phyloP scores from a whole-genome alignment of 2,888 invertebrate species.

The Cheilosia variabilis region DNA sequence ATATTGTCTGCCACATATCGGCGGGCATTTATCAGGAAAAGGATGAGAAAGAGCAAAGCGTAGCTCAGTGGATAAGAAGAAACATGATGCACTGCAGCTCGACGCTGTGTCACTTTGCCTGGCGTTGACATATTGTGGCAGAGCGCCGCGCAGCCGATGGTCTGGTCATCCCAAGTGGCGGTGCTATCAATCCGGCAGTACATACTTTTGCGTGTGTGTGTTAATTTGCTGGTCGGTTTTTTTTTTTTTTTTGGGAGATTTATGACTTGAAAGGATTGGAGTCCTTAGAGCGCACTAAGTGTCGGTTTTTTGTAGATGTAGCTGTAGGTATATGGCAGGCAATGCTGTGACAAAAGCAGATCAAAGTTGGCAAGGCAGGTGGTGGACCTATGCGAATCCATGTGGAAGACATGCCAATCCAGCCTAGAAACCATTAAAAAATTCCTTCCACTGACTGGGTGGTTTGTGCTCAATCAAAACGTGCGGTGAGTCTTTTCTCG shows the following conservation, averaged over 20 bases:
- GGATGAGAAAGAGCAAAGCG: conserved; percentile 5
- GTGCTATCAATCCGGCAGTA: not conserved
- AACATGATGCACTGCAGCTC: conserved; percentile 32
- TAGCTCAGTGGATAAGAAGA: conserved; percentile 36
- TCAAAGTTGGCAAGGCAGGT: too few species aligned
- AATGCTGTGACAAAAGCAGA: too few species aligned
- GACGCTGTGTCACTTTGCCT: conserved; percentile 20
- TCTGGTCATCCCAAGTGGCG: conserved; percentile 32
- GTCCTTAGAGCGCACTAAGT: too few species aligned
- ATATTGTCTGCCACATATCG: conserved; percentile 47
- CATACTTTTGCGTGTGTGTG: not conserved
- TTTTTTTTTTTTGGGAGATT: not conserved
- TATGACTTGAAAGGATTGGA: not conserved
- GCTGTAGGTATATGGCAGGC: too few species aligned
- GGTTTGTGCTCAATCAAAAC: too few species aligned
- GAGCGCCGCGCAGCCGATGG: conserved; percentile 8
- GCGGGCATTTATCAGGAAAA: conserved; percentile 49
- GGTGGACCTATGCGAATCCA: too few species aligned
- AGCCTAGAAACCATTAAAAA: too few species aligned
- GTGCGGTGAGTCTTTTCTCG: too few species aligned
- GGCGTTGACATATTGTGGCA: conserved; percentile 51
- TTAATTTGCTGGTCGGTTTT: not conserved
- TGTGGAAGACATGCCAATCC: too few species aligned
- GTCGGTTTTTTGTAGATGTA: too few species aligned
- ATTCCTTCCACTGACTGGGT: too few species aligned